phyloP scores from a whole-genome alignment of 2,113 vertebrate species.

The Gasterosteus aculeatus region DNA sequence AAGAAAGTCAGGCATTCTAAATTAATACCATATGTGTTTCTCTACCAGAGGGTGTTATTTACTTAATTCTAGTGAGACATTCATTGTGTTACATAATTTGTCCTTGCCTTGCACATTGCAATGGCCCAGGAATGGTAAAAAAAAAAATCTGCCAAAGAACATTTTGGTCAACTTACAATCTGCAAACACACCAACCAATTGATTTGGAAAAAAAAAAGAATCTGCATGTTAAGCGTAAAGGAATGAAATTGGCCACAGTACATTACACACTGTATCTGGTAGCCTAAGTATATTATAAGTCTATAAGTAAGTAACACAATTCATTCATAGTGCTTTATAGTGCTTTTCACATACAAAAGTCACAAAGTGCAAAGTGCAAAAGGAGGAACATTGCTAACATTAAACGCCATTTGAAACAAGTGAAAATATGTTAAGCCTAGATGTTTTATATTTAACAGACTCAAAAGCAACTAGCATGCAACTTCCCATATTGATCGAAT shows the following conservation, averaged over 20 bases:
- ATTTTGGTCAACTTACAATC: not conserved
- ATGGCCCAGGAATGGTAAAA: not conserved
- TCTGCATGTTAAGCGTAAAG: not conserved
- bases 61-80: not conserved
- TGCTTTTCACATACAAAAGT: too few relatives aligned
- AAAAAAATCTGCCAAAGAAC: not conserved
- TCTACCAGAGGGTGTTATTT: not conserved
- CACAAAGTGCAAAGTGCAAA: too few relatives aligned
- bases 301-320: too few relatives aligned
- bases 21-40: not conserved
- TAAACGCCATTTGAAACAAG: too few relatives aligned
- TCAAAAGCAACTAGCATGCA: too few relatives aligned
- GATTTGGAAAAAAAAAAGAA: not conserved
- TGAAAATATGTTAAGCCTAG: too few relatives aligned
- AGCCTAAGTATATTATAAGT: not conserved
- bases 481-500: too few relatives aligned
- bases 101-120: not conserved
- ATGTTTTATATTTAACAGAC: not conserved
- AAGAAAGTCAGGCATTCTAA: slow-evolving; percentile 7
- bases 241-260: not conserved
- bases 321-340: too few relatives aligned
- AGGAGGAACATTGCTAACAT: too few relatives aligned
- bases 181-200: not conserved
- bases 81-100: not conserved
- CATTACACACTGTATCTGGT: not conserved